Conservation (phyloP, 2,113 vertebrate species). For the Paralichthys olivaceus region DNA sequence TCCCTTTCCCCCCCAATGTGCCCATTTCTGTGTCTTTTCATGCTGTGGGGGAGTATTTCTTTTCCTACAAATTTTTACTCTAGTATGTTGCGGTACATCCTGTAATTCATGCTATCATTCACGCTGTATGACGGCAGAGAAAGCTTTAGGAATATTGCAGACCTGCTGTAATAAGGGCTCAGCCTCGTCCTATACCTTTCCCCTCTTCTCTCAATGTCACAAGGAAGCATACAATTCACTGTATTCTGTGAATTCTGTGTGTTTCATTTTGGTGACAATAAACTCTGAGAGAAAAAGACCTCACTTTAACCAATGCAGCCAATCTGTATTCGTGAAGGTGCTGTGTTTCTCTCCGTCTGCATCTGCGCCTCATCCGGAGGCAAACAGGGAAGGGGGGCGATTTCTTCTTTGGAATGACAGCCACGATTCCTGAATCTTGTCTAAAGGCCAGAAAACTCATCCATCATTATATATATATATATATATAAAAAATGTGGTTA, state of each 20-base stretch:
- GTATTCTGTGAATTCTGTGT: slow-evolving; percentile 34
- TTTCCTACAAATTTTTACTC: slow-evolving; percentile 13
- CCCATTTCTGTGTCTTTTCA: slow-evolving; percentile 15
- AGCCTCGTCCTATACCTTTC: neutral
- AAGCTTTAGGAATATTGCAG: slow-evolving; percentile 27
- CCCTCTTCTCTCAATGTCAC: neutral
- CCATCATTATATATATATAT: slow-evolving; percentile 39
- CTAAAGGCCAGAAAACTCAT: slow-evolving; percentile 52
- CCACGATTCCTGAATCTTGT: slow-evolving; percentile 34
- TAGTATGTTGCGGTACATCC: slow-evolving; percentile 13
- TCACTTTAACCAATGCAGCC: slow-evolving; percentile 35
- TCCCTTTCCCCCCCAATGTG: neutral
- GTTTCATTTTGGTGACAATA: slow-evolving; percentile 57
- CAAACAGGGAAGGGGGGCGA: slow-evolving; percentile 6
- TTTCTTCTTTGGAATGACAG: slow-evolving; percentile 66
- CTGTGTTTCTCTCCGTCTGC: slow-evolving; percentile 43
- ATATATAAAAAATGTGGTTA: slow-evolving; percentile 4
- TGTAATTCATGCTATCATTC: slow-evolving; percentile 42
- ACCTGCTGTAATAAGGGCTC: slow-evolving; percentile 13
- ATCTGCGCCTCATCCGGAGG: slow-evolving; percentile 53
- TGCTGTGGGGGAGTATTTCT: neutral
- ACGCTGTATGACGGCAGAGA: neutral
- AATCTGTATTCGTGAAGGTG: slow-evolving; percentile 69
- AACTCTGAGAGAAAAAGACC: slow-evolving; percentile 55
- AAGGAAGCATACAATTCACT: no score